Evolutionary conservation across 2,797 vertebrate species (phyloP), one percentile per base, ranked within the genome.

Genomic region (Coreius guichenoti): DNA sequence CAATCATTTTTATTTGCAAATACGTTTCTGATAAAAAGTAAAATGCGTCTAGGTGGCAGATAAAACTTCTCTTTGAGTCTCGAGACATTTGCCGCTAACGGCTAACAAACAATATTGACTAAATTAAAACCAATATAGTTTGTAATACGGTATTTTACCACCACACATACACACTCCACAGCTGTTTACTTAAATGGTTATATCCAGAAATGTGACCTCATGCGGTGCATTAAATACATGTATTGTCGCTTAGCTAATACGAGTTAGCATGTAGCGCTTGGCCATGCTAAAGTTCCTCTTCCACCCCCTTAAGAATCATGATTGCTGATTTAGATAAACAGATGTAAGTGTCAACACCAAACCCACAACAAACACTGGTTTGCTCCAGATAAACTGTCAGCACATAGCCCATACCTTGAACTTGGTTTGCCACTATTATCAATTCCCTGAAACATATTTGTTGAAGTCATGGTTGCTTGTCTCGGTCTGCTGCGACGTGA

Each of bases 371-470:
- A 47, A 58, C 29, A 36, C 26, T 8, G 19, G 12, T 16, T 56
- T 23, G n/a, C 14, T 69, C 4, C 21, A 61, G 81, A 54, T 29
- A 19, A 63, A 68, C 6, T 45, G 11, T 23, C 43, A 33, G 4
- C 23, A 49, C 36, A 47, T 31, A 5, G 14, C 14, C 29, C 65
- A 75, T 86, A 98, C 98, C 98, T 97, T 80, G 97, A 97, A 84
- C 95, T 96, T 0, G 95, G 90, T 87, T 96, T 97, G 2, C 90
- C 45, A 5, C 90, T 92, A 5, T 47, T 86, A 3, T 95, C 96
- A 21, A 96, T 74, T 0, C 92, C 95, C 87, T 95, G 96, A 81
- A 96, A 99, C 95, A 95, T 97, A 92, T 94, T 95, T 16, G 93
- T 97, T 5, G 90, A 96, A 95, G 95, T 96, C 96, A 96, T 96